Base-by-base conservation (phyloP, 2,888 invertebrate genomes). In the Tetragonisca angustula region DNA sequence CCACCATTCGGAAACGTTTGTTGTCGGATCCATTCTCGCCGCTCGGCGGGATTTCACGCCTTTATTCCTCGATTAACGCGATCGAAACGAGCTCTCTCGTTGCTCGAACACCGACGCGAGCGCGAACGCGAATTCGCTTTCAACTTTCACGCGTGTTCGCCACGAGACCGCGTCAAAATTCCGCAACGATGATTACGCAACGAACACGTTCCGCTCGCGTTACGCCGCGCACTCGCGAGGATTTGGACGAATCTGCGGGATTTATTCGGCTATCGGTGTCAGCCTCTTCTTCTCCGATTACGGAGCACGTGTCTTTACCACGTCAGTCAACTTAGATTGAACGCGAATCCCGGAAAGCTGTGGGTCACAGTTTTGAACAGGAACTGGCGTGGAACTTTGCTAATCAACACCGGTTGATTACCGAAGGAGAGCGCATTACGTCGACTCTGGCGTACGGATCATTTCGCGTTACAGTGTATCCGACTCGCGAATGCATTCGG, bases 371-470 rank as follows among this genome's bases (percentile, higher is more conserved):
- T 76, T 83, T 74, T 70, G 69, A 65, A 54, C 32, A 36, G 43
- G 1, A 9, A 36, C 36, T 67, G 81, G 62, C 36, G 81, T 27
- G 81, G 76, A 89, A 91, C 89, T 89, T 90, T 86, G 76, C 88
- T 88, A 91, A 91, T 92, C 89, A 90, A 91, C 90, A 81, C 72
- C 82, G 70, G 56, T 85, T 92, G 88, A 91, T 91, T 92, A 90
- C 36, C 74, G 64, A 74, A 78, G 70, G 50, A 36, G 32, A 43
- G n/a, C 64, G 78, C 54, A 79, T 84, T 88, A 76, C 74, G 73
- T 68, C 4, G 61, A 21, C n/a, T 56, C 24, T 36, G 11, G 52
- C n/a, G 75, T 65, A 68, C 52, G 71, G 70, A 61, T 84, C 78
- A 75, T 87, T 85, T 86, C 77, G 27, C 43, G 43, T 76, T 19